Percentiles rank a stretch among this genome's conserved stretches.
phyloP scores from a whole-genome alignment of 2,888 invertebrate genomes.

The Taenaris catops region DNA sequence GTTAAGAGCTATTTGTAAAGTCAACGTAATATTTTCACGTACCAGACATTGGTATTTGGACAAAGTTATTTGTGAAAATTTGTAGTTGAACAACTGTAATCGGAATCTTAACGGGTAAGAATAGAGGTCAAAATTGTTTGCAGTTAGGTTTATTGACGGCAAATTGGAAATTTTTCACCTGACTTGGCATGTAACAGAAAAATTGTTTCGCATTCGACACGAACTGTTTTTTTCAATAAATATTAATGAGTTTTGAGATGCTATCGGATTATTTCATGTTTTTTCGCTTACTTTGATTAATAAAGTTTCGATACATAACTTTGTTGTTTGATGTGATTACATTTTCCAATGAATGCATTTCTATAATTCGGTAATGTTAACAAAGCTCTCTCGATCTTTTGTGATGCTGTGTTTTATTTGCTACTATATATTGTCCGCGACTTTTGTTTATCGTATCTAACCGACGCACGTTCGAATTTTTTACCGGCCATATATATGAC shows the following conservation, averaged over 20 bases:
- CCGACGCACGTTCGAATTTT: no score
- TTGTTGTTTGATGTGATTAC: slow-evolving; percentile 25
- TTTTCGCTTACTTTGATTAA: slow-evolving; percentile 52
- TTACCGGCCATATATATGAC: no score
- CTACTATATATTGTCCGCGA: background rate
- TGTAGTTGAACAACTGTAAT: slow-evolving; percentile 30
- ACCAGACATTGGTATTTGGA: slow-evolving; percentile 19
- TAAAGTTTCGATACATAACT: slow-evolving; percentile 43
- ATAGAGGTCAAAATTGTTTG: slow-evolving; percentile 23
- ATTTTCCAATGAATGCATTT: slow-evolving; percentile 23
- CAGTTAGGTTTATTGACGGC: slow-evolving; percentile 12
- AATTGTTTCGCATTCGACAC: slow-evolving; percentile 50
- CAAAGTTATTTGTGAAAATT: slow-evolving; percentile 10
- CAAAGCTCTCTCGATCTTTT: slow-evolving; percentile 7
- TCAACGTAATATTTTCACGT: no score
- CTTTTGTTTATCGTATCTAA: background rate
- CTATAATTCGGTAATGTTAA: slow-evolving; percentile 13
- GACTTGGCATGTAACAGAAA: slow-evolving; percentile 44
- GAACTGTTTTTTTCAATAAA: slow-evolving; percentile 48
- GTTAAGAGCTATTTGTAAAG: no score
- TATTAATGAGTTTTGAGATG: slow-evolving; percentile 45
- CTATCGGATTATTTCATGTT: slow-evolving; percentile 35
- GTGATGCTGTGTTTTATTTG: no score
- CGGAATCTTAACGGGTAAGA: slow-evolving; percentile 16
- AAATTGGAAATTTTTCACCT: slow-evolving; percentile 32